phyloP scores from a whole-genome alignment of 1,140 invertebrate species.

The Lordiphosa stackelbergi region DNA sequence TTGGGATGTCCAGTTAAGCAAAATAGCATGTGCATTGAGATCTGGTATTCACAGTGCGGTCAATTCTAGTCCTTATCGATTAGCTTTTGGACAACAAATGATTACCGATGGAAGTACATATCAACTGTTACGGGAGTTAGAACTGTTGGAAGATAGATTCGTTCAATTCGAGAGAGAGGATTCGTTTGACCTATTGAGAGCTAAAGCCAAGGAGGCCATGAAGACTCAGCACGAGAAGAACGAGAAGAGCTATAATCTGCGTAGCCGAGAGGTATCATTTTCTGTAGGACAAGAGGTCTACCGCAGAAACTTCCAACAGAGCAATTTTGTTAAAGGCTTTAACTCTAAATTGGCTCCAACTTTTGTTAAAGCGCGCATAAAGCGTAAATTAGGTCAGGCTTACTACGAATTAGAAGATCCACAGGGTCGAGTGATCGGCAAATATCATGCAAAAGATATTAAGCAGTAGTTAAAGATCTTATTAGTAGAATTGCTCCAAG shows the following conservation, averaged over 20 bases:
- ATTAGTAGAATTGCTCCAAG: too few species aligned
- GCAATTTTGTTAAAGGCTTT: too few species aligned
- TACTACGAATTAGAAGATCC: too few species aligned
- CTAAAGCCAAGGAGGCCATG: neutral
- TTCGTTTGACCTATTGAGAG: neutral
- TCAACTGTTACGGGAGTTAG: neutral
- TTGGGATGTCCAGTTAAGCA: too few species aligned
- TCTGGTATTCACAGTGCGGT: neutral
- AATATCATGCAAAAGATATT: too few species aligned
- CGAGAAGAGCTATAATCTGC: neutral
- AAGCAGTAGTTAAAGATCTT: too few species aligned
- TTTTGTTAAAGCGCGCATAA: too few species aligned
- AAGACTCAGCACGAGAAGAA: neutral
- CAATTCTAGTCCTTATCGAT: neutral
- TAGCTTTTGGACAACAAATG: neutral
- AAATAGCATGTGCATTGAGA: slow-evolving; percentile 9
- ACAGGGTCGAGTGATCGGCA: too few species aligned
- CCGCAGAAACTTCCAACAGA: too few species aligned
- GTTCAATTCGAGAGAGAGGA: neutral
- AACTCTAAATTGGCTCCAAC: too few species aligned
- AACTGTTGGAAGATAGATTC: neutral
- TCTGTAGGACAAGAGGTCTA: neutral
- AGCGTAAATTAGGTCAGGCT: too few species aligned
- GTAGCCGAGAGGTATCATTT: neutral
- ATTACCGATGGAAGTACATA: neutral